Evolutionary conservation across 2,113 vertebrate species (phyloP).

Genomic region (Noturus placidus): DNA sequence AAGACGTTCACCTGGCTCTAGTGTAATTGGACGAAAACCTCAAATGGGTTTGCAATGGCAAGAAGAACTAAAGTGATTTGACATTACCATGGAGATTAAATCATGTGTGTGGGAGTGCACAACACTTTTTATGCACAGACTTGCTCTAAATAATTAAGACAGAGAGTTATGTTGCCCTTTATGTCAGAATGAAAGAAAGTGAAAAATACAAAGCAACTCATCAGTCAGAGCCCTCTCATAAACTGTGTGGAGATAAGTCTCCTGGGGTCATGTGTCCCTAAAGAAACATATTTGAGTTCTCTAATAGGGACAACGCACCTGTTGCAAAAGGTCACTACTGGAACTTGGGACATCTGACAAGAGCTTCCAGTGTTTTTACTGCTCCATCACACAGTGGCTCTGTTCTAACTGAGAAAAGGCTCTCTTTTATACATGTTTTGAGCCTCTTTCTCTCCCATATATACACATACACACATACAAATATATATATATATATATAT

Average conservation of each 20-base stretch:
- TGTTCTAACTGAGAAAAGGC: constrained; percentile 34
- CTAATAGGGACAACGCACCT: constrained; percentile 58
- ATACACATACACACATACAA: too few species aligned
- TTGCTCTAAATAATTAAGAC: constrained; percentile 19
- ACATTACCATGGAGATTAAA: constrained; percentile 21
- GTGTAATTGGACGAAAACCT: not conserved
- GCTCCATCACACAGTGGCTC: constrained; percentile 21
- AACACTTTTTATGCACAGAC: not conserved
- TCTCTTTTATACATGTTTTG: constrained; percentile 19
- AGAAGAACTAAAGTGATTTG: constrained; percentile 12
- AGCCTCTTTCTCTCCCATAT: not conserved
- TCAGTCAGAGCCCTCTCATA: constrained; percentile 70
- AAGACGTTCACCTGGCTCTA: constrained; percentile 35
- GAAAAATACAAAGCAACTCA: constrained; percentile 48
- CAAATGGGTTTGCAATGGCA: not conserved
- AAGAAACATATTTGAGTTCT: constrained; percentile 42
- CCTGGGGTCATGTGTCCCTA: constrained; percentile 54
- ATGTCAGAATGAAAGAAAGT: constrained; percentile 27
- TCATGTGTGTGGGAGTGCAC: not conserved
- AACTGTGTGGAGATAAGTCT: constrained; percentile 56
- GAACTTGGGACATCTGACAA: constrained; percentile 34
- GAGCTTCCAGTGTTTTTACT: constrained; percentile 42
- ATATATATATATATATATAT: too few species aligned
- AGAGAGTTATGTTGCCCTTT: constrained; percentile 20
- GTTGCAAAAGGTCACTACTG: constrained; percentile 62